These are phyloP conservation scores for Epinephelus cyanopodus DNA, from an alignment of 2,113 vertebrate genomes.

Conservation along the genomic window DNA sequence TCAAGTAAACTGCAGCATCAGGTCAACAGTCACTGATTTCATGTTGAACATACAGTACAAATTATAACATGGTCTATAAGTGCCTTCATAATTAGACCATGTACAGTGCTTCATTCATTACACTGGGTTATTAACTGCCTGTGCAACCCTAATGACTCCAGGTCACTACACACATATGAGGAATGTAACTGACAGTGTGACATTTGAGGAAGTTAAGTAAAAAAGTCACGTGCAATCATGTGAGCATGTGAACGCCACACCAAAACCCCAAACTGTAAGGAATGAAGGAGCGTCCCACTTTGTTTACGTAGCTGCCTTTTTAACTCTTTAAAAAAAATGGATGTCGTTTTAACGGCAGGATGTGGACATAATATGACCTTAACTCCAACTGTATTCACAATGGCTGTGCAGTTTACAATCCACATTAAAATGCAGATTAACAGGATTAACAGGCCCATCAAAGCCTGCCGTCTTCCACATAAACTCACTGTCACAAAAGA, in stretches of 20 bases:
- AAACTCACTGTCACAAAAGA: slow-evolving; percentile 37
- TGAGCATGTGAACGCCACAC: slow-evolving; percentile 35
- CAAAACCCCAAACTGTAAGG: background rate
- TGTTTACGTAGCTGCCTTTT: slow-evolving; percentile 14
- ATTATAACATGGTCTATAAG: background rate
- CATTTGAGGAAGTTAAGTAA: slow-evolving; percentile 53
- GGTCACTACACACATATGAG: slow-evolving; percentile 11
- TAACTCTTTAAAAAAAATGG: background rate
- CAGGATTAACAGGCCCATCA: slow-evolving; percentile 17
- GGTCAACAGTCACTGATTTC: background rate
- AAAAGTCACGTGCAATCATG: slow-evolving; percentile 46
- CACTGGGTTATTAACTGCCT: slow-evolving; percentile 6
- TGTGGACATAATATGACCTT: slow-evolving; percentile 15
- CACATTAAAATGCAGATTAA: slow-evolving; percentile 42
- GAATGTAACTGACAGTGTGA: slow-evolving; percentile 52
- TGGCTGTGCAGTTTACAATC: slow-evolving; percentile 1
- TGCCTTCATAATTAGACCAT: background rate
- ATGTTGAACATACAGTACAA: background rate
- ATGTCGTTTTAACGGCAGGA: background rate
- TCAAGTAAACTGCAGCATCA: background rate
- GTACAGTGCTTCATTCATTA: slow-evolving; percentile 11
- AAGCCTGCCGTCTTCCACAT: slow-evolving; percentile 9
- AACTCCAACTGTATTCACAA: background rate
- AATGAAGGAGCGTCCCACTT: slow-evolving; percentile 8
- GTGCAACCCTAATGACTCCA: slow-evolving; percentile 22